phyloP scores from a whole-genome alignment of 2,797 vertebrate genomes.

The Enteromius paludinosus region DNA sequence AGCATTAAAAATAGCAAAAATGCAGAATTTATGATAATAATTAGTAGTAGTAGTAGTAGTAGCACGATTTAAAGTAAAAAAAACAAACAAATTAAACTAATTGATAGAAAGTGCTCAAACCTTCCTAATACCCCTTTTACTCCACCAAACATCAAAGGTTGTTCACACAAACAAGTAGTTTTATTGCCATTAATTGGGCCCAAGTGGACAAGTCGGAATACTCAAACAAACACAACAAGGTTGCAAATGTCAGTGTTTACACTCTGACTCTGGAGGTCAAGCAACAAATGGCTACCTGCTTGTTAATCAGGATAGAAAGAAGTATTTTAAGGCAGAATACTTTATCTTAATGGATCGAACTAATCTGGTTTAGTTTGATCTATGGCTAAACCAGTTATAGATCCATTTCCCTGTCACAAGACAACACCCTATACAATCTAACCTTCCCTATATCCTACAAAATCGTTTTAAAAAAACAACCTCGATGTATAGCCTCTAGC shows the following conservation, averaged over 20 bases:
- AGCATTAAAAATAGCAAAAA: neutral
- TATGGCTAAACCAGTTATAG: neutral
- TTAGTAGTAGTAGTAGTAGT: neutral
- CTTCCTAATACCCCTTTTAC: neutral
- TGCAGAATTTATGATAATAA: neutral
- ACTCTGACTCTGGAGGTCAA: neutral
- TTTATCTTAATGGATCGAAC: neutral
- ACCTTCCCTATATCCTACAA: neutral
- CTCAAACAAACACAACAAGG: conserved; percentile 15
- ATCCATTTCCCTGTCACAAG: neutral
- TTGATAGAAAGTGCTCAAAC: neutral
- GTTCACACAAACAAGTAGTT: neutral
- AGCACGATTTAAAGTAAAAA: neutral
- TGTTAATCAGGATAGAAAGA: neutral
- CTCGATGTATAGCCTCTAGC: conserved; percentile 4
- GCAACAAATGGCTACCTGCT: neutral
- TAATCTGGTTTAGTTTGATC: neutral
- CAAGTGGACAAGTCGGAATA: neutral
- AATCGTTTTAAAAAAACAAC: neutral
- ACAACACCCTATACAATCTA: conserved; percentile 12
- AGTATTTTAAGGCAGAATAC: neutral
- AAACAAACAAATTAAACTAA: neutral
- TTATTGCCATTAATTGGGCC: neutral
- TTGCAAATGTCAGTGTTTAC: neutral
- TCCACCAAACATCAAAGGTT: neutral